Percentiles rank a stretch among this genome's conserved stretches.
Evolutionary conservation across 2,797 vertebrate species (phyloP).

Genomic region (Tolypeutes matacus): DNA sequence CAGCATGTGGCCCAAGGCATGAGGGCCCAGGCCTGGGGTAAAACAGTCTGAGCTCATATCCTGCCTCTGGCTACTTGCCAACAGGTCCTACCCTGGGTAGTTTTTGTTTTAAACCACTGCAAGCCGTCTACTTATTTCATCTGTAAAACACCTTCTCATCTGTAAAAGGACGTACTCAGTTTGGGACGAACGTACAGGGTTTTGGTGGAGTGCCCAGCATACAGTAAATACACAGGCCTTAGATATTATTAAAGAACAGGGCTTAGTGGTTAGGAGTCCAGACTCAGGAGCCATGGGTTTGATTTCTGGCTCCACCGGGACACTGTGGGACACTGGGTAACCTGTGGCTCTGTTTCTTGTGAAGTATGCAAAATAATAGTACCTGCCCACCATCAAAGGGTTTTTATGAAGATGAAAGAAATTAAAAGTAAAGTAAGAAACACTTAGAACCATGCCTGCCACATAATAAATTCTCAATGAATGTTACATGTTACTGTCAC

Average conservation of each 20-base stretch:
- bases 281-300: not conserved
- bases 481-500: not conserved
- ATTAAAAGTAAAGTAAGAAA: not conserved
- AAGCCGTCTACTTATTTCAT: not conserved
- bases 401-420: conserved; percentile 3
- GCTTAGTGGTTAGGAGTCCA: not conserved
- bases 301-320: not conserved
- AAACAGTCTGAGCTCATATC: not conserved
- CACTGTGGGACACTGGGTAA: not conserved
- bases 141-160: no score
- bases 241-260: not conserved
- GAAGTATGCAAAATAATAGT: not conserved
- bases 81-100: no score
- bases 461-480: not conserved
- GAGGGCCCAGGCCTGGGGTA: not conserved
- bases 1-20: no score
- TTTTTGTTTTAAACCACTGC: not conserved
- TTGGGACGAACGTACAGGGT: not conserved
- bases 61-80: not conserved
- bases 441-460: not conserved
- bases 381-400: not conserved
- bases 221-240: not conserved
- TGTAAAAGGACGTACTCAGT: not conserved
- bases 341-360: not conserved
- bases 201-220: not conserved